Evolutionary conservation across 2,888 invertebrate species (phyloP).

Genomic region (Microplitis manilae): DNA sequence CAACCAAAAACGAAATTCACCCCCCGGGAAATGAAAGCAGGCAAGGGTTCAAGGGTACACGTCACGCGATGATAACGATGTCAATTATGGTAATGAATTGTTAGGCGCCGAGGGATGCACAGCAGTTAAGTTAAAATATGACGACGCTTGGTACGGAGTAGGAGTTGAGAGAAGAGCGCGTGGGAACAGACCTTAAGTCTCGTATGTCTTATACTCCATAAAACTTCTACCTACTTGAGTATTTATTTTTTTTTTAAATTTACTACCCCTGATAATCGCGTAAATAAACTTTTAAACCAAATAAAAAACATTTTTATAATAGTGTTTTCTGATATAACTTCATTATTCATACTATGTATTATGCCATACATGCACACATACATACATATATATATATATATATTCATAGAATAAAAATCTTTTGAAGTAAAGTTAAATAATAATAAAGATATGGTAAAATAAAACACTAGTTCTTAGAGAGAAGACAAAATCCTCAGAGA

Average conservation of each 20-base stretch:
- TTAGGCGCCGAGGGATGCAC: conserved; percentile 54
- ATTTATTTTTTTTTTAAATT: background rate
- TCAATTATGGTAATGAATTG: conserved; percentile 58
- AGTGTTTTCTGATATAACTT: too few species aligned
- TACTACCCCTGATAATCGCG: background rate
- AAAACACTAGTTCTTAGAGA: background rate
- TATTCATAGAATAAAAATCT: background rate
- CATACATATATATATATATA: background rate
- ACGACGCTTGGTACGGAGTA: conserved; percentile 33
- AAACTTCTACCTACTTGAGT: background rate
- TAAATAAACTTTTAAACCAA: background rate
- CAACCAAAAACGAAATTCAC: conserved; percentile 24
- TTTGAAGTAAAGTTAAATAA: background rate
- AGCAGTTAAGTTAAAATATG: conserved; percentile 56
- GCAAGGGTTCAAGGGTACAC: conserved; percentile 47
- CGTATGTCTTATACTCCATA: conserved; percentile 14
- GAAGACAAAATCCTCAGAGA: conserved; percentile 45
- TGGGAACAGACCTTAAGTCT: conserved; percentile 16
- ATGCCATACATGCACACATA: too few species aligned
- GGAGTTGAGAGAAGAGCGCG: conserved; percentile 25
- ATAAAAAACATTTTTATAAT: background rate
- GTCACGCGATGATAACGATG: conserved; percentile 54
- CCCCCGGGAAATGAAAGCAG: conserved; percentile 38
- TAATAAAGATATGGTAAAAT: conserved; percentile 2
- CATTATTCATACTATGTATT: background rate